Base-by-base conservation (phyloP, 2,113 vertebrate species). In the Sisor rabdophorus region DNA sequence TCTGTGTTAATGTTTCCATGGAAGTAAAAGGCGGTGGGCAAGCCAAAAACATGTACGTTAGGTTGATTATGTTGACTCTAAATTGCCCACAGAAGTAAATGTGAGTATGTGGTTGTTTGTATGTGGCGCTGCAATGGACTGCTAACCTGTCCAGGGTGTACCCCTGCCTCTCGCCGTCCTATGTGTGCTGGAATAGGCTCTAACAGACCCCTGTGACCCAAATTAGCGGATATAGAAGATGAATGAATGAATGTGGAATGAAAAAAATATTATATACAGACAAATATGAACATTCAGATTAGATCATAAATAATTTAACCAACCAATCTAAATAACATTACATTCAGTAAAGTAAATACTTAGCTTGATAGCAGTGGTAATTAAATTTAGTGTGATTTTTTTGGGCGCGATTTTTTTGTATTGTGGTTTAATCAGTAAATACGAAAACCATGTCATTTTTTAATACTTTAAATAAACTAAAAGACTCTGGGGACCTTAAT, bases 11-110 rank as follows among this genome's bases (percentile, higher is more conserved):
- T 17, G 47, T 75, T 54, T 80, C 72, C 79, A 77, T 80, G 58
- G 79, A 71, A 53, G 48, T 79, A 69, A 40, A 56, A 17, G 56
- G 10, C 48, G 69, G 44, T 52, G 65, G 24, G 59, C 30, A 59
- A 72, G 50, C 20, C 36, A 60, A 83, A 81, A 87, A 88, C 85
- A 89, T 36, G 32, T 36, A 3, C 32, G 32, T 36, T 36, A 36
- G 32, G 32, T 36, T 36, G 32, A 36, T 36, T 36, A 36, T n/a
- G n/a, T n/a, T n/a, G n/a, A n/a, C n/a, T n/a, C n/a, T n/a, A n/a
- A n/a, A n/a, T n/a, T n/a, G n/a, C n/a, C n/a, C n/a, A n/a, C n/a
- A n/a, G n/a, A n/a, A n/a, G n/a, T n/a, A n/a, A n/a, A n/a, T n/a
- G n/a, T n/a, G n/a, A n/a, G n/a, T n/a, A n/a, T n/a, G n/a, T n/a